Percentiles rank a stretch among this genome's conserved stretches.
Evolutionary conservation across 2,797 vertebrate species (phyloP).

Genomic region (Scomberomorus guttatus): DNA sequence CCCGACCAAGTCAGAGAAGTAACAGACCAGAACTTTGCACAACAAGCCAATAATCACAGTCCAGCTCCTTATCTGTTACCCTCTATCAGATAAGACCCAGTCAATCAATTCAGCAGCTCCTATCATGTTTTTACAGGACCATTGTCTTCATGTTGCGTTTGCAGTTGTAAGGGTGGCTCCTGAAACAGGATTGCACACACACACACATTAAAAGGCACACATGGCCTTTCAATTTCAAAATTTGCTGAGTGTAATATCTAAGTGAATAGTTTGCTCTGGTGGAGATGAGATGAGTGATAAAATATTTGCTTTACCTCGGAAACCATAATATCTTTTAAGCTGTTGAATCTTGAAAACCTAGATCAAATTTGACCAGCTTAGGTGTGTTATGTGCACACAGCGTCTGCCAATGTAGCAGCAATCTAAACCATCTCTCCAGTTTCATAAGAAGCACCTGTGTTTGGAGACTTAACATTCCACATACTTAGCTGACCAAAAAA

Average conservation of each 20-base stretch:
- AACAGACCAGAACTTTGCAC: constrained; percentile 34
- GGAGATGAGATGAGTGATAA: constrained; percentile 59
- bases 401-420: constrained; percentile 81
- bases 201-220: not conserved
- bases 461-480: constrained; percentile 87
- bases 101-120: constrained; percentile 35
- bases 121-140: constrained; percentile 57
- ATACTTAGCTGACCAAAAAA: constrained; percentile 81
- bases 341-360: constrained; percentile 72
- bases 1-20: constrained; percentile 21
- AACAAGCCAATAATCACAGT: constrained; percentile 42
- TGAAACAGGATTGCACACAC: not conserved
- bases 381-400: constrained; percentile 73
- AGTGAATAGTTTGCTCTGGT: constrained; percentile 52
- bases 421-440: constrained; percentile 80
- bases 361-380: constrained; percentile 78
- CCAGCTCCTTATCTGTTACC: constrained; percentile 36
- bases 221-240: constrained; percentile 28
- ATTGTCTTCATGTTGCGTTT: constrained; percentile 20
- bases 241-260: constrained; percentile 60
- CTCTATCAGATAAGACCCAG: constrained; percentile 40
- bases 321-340: constrained; percentile 74
- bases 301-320: constrained; percentile 73
- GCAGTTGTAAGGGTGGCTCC: constrained; percentile 27
- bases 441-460: constrained; percentile 89